Percentiles rank a stretch among this genome's conserved stretches.
Conservation (phyloP, 2,888 invertebrate species). For the Tipula unca region DNA sequence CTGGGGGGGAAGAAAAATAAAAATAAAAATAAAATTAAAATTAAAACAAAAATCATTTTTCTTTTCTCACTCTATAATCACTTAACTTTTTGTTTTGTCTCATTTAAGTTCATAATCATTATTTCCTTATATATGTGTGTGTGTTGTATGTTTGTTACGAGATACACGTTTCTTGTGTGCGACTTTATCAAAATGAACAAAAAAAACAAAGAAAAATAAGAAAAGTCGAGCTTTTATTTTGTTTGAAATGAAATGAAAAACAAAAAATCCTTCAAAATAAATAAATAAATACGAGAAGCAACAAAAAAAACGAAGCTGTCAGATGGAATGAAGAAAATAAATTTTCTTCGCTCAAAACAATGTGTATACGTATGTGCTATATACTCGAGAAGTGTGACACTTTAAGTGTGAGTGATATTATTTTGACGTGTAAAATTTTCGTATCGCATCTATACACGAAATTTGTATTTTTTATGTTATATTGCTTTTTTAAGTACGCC, state of each 20-base stretch:
- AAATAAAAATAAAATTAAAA: background rate
- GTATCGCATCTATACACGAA: background rate
- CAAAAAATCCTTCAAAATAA: background rate
- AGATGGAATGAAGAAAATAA: background rate
- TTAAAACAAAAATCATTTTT: background rate
- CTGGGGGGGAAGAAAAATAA: background rate
- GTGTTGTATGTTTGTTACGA: background rate
- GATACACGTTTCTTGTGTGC: background rate
- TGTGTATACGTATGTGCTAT: background rate
- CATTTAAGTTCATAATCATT: slow-evolving; percentile 14
- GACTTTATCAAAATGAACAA: slow-evolving; percentile 1
- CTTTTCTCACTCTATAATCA: background rate
- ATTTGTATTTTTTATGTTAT: background rate
- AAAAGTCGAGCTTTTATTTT: background rate
- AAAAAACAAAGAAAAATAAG: background rate
- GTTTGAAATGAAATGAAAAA: background rate
- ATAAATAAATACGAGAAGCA: background rate
- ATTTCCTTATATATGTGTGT: background rate
- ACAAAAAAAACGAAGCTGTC: background rate
- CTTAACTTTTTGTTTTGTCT: slow-evolving; percentile 8
- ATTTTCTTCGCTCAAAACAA: background rate
- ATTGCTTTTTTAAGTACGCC: background rate
- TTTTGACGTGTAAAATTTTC: background rate
- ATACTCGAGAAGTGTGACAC: background rate
- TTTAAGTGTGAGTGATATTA: background rate